Evolutionary conservation across 2,797 vertebrate species (phyloP).

Genomic region (Cyclopterus lumpus): DNA sequence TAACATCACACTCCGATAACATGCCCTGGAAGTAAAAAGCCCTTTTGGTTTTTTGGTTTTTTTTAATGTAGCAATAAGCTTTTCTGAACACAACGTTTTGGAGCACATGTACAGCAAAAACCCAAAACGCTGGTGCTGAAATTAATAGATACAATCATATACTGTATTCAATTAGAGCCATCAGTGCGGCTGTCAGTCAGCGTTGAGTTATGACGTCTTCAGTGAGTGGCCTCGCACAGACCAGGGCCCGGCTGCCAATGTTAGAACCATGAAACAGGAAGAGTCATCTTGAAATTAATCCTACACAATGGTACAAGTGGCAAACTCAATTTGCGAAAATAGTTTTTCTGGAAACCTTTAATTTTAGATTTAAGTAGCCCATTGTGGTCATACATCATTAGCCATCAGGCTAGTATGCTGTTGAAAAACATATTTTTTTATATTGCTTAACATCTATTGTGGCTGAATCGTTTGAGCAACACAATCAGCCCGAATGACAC

Average conservation of each 20-base stretch:
- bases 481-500: conserved; percentile 53
- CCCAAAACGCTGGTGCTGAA: conserved; percentile 18
- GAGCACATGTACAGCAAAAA: not conserved
- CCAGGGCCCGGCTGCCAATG: conserved; percentile 14
- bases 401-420: not conserved
- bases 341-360: not conserved
- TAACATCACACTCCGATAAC: conserved; percentile 53
- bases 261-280: conserved; percentile 21
- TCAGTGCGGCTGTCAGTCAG: conserved; percentile 35
- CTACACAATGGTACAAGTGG: not conserved
- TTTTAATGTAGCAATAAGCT: conserved; percentile 26
- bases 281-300: conserved; percentile 2
- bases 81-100: conserved; percentile 33
- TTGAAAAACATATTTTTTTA: conserved; percentile 12
- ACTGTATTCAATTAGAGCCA: conserved; percentile 28
- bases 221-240: conserved; percentile 29
- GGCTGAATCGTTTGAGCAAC: conserved; percentile 41
- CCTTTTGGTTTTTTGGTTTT: conserved; percentile 40
- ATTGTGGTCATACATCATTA: not conserved
- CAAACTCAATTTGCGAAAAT: not conserved
- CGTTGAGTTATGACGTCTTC: conserved; percentile 46
- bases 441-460: conserved; percentile 12
- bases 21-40: conserved; percentile 35
- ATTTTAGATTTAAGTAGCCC: not conserved
- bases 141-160: conserved; percentile 3